These are phyloP conservation scores for Torymus tubicola DNA, from an alignment of 2,888 invertebrate genomes.

Conservation along the genomic window DNA sequence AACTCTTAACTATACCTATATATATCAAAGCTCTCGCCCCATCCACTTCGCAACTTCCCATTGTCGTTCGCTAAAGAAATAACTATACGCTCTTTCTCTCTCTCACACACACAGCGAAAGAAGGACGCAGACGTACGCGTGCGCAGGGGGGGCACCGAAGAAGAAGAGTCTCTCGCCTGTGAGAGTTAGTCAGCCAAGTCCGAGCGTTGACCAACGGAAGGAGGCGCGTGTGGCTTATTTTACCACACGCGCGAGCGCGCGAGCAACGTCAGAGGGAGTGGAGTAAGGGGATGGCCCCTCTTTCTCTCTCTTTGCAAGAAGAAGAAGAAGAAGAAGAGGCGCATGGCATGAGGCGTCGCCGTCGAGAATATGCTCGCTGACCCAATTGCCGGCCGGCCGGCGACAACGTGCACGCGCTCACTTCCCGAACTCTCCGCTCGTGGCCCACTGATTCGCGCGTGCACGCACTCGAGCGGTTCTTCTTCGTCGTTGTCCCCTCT, in stretches of 20 bases:
- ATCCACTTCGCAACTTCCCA: no score
- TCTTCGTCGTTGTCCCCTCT: not conserved
- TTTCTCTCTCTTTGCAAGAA: not conserved
- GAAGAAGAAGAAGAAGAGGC: constrained; percentile 1
- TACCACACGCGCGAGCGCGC: not conserved
- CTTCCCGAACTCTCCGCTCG: constrained; percentile 31
- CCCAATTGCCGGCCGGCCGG: constrained; percentile 25
- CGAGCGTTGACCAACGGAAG: constrained; percentile 40
- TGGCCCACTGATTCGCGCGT: no score
- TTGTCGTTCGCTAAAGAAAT: no score
- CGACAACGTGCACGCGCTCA: not conserved
- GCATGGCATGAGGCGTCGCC: not conserved
- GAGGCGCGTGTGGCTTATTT: constrained; percentile 26
- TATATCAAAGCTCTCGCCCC: no score
- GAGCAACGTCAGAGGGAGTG: not conserved
- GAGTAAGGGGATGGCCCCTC: not conserved
- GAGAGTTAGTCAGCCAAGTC: constrained; percentile 31
- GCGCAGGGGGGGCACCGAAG: not conserved
- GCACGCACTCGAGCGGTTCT: not conserved
- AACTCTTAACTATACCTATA: no score
- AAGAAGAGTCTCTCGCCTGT: not conserved
- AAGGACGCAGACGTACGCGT: no score
- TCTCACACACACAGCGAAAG: no score
- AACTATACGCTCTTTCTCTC: no score
- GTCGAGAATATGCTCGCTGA: constrained; percentile 46